A percentile compares a stretch with the other conserved stretches of the same genome.
Conservation (phyloP, 2,113 vertebrate genomes). For the Leptosomus discolor region DNA sequence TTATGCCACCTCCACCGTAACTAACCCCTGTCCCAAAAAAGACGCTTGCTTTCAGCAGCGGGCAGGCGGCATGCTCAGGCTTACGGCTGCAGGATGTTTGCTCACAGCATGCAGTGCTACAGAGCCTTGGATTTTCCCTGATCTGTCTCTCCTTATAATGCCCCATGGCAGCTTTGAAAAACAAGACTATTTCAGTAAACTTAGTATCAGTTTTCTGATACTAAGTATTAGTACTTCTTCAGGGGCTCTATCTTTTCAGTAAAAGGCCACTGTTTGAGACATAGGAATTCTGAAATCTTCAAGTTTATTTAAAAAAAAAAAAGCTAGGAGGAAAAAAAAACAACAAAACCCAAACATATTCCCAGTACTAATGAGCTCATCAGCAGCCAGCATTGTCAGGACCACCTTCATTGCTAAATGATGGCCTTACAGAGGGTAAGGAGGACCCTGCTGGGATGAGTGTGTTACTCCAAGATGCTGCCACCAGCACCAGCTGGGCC, state of each 20-base stretch:
- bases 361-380: not conserved
- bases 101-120: not conserved
- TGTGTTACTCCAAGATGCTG: not conserved
- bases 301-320: not conserved
- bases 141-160: not conserved
- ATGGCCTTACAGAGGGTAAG: not conserved
- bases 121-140: not conserved
- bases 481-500: not conserved
- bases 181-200: not conserved
- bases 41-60: not conserved
- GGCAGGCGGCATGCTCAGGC: not conserved
- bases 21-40: not conserved
- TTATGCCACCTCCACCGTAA: not conserved
- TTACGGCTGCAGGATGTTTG: not conserved
- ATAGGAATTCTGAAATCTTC: not conserved
- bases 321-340: not conserved
- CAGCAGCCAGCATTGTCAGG: not conserved
- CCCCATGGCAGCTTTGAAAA: not conserved
- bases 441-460: not conserved
- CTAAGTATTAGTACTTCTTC: not conserved
- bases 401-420: not conserved
- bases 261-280: not conserved
- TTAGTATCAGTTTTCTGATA: no score
- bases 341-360: not conserved
- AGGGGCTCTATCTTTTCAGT: not conserved